phyloP scores from a whole-genome alignment of 2,888 invertebrate genomes.

The Melanotus villosus region DNA sequence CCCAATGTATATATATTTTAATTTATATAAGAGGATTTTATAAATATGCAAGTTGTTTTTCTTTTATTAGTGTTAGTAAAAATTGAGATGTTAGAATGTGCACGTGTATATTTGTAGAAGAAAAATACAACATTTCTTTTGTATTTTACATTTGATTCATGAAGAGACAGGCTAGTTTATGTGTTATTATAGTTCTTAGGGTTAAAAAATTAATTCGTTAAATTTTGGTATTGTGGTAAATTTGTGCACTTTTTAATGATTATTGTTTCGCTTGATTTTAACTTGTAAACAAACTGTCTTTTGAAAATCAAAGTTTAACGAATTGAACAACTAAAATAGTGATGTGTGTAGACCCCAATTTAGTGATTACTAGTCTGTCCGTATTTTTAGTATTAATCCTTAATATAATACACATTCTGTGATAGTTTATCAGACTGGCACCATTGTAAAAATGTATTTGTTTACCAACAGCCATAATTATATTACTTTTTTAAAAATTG shows the following conservation, averaged over 20 bases:
- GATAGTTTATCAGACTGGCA: slow-evolving; percentile 67
- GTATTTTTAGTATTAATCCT: slow-evolving; percentile 34
- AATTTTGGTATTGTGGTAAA: no score
- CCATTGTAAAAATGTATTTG: slow-evolving; percentile 52
- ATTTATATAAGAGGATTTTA: slow-evolving; percentile 48
- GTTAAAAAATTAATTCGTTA: not conserved
- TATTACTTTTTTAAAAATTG: not conserved
- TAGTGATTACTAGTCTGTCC: slow-evolving; percentile 39
- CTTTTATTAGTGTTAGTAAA: slow-evolving; percentile 2
- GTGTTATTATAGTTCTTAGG: not conserved
- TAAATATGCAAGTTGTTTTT: slow-evolving; percentile 37
- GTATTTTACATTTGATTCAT: not conserved
- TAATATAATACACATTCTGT: slow-evolving; percentile 64
- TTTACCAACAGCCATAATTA: slow-evolving; percentile 37
- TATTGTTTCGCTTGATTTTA: not conserved
- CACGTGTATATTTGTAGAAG: slow-evolving; percentile 20
- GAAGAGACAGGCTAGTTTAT: slow-evolving; percentile 32
- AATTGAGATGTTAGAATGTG: slow-evolving; percentile 25
- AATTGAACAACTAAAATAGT: not conserved
- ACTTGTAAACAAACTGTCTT: no score
- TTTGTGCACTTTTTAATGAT: not conserved
- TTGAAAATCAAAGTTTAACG: not conserved
- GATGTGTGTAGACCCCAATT: not conserved
- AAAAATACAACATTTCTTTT: not conserved
- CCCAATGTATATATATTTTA: slow-evolving; percentile 39